These are phyloP conservation scores for Arctopsyche grandis DNA, from an alignment of 1,140 invertebrate species.

Conservation along the genomic window DNA sequence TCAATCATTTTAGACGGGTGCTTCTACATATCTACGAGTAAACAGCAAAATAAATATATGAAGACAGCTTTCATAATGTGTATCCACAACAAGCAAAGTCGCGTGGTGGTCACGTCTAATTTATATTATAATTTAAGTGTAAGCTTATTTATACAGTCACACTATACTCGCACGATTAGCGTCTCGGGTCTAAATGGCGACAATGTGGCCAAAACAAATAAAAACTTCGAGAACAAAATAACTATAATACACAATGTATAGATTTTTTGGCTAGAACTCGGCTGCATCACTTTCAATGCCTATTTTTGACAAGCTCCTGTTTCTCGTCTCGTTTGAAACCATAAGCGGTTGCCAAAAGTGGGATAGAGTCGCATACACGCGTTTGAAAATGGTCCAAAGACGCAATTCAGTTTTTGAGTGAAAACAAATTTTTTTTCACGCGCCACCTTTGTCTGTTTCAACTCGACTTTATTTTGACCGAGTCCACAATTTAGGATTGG, in stretches of 20 bases:
- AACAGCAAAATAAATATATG: too few species aligned
- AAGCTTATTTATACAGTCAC: neutral
- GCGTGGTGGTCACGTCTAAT: too few species aligned
- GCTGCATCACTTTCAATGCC: neutral
- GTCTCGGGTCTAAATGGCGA: neutral
- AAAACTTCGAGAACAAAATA: constrained; percentile 1
- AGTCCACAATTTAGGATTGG: neutral
- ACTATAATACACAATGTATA: neutral
- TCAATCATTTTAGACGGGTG: too few species aligned
- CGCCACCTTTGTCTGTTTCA: neutral
- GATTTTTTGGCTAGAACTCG: neutral
- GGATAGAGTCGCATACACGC: too few species aligned
- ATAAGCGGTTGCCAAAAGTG: neutral
- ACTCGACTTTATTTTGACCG: too few species aligned
- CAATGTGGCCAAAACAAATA: constrained; percentile 14
- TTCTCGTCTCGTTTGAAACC: neutral
- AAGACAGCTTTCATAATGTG: too few species aligned
- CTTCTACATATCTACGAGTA: too few species aligned
- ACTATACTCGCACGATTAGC: constrained; percentile 3
- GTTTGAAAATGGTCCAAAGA: constrained; percentile 6
- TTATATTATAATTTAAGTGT: neutral
- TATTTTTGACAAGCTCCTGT: neutral
- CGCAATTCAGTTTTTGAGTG: neutral
- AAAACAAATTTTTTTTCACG: neutral
- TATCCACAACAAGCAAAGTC: too few species aligned